phyloP scores from a whole-genome alignment of 92 coral and sea anemone genomes.

The Phenganax marumi region DNA sequence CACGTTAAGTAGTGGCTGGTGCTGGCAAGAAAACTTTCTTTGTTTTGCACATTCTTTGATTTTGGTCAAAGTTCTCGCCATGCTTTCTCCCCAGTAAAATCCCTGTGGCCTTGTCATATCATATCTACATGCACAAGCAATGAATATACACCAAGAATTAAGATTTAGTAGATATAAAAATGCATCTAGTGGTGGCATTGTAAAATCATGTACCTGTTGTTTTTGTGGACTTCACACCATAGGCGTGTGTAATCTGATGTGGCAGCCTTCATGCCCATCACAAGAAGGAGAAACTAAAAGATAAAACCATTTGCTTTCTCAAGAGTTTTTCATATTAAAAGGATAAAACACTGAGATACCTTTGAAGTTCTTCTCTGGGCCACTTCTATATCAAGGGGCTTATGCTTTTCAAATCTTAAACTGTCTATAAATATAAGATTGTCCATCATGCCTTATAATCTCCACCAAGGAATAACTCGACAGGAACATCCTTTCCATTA shows the following conservation, averaged over 20 bases:
- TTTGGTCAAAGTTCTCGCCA: neutral
- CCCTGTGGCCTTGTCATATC: constrained; percentile 1
- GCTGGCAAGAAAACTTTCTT: neutral
- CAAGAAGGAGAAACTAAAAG: neutral
- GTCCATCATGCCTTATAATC: constrained; percentile 46
- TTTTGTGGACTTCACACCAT: constrained; percentile 38
- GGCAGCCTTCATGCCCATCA: constrained; percentile 1
- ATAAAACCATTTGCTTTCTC: neutral
- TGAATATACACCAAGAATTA: neutral
- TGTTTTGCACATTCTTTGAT: neutral
- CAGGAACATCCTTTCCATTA: constrained; percentile 50
- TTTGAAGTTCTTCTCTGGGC: no score
- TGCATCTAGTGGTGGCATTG: neutral
- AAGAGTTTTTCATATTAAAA: neutral
- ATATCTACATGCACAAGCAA: neutral
- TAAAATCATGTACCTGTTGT: constrained; percentile 24
- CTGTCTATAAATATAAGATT: no score
- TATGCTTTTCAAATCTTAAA: neutral
- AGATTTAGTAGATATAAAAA: neutral
- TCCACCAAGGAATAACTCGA: constrained; percentile 48
- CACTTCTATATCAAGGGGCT: neutral
- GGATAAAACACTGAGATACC: neutral
- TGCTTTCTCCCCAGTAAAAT: neutral
- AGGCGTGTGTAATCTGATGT: constrained; percentile 20
- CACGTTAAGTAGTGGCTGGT: neutral